Percentiles rank a stretch among this genome's conserved stretches.
Evolutionary conservation across 2,888 invertebrate species (phyloP).

Genomic region (Diarsia rubi): DNA sequence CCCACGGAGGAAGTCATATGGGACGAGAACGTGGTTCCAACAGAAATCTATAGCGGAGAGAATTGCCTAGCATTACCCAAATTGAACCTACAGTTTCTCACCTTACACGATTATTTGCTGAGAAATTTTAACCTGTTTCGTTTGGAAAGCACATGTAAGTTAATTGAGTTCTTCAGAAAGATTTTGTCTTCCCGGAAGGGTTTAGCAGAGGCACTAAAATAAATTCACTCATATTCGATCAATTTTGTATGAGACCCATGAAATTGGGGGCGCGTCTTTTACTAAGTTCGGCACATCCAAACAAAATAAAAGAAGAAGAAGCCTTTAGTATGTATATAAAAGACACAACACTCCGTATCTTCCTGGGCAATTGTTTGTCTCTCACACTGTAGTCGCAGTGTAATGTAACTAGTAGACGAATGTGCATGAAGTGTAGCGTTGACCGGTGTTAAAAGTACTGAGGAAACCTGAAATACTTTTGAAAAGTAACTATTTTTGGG

Average conservation of each 20-base stretch:
- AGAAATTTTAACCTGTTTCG: conserved; percentile 99
- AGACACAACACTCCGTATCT: neutral
- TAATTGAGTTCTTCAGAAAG: neutral
- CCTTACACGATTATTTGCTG: conserved; percentile 98
- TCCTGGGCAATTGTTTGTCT: neutral
- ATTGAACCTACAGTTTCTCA: conserved; percentile 99
- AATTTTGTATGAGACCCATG: neutral
- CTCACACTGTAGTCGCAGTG: neutral
- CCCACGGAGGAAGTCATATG: conserved; percentile 99
- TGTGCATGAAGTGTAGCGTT: neutral
- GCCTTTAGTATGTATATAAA: neutral
- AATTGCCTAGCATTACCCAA: conserved; percentile 99
- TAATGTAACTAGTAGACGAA: neutral
- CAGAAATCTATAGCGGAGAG: conserved; percentile 99
- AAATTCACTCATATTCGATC: neutral
- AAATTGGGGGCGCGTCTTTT: neutral
- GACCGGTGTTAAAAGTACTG: neutral
- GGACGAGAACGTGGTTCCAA: conserved; percentile 99
- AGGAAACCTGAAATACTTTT: neutral
- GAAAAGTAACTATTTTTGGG: neutral
- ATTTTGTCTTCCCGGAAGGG: neutral
- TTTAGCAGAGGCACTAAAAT: neutral
- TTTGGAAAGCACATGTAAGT: conserved; percentile 98
- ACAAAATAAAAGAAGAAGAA: neutral
- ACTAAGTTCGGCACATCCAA: neutral